A percentile compares a stretch with the other conserved stretches of the same genome.
These are phyloP conservation scores for Trichechus manatus DNA, from an alignment of 2,113 vertebrate genomes.

Conservation along the genomic window DNA sequence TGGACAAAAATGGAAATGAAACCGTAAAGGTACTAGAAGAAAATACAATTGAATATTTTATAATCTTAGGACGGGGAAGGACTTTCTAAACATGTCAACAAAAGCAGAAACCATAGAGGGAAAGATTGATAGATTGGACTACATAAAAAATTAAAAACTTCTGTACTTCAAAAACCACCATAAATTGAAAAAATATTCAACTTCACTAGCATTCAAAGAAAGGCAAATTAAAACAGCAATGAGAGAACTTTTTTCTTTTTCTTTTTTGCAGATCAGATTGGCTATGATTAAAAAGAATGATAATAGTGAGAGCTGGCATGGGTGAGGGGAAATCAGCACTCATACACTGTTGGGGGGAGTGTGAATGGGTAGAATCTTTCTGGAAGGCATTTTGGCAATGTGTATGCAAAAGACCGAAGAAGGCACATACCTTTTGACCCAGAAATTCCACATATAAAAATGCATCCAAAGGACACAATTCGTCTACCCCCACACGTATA, in stretches of 20 bases:
- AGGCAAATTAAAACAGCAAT: conserved; percentile 84
- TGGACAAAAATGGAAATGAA: conserved; percentile 80
- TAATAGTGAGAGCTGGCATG: conserved; percentile 61
- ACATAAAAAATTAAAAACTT: conserved; percentile 85
- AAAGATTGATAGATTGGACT: conserved; percentile 85
- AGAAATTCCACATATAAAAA: conserved; percentile 57
- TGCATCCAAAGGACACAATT: conserved; percentile 42
- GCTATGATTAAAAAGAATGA: conserved; percentile 84
- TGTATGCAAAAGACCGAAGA: conserved; percentile 33
- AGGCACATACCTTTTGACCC: conserved; percentile 65
- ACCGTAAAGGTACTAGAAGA: conserved; percentile 84
- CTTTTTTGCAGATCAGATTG: conserved; percentile 78
- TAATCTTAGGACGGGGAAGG: conserved; percentile 72
- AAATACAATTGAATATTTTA: conserved; percentile 84
- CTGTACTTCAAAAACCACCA: conserved; percentile 84
- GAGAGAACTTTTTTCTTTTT: conserved; percentile 59
- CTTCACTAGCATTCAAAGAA: conserved; percentile 83
- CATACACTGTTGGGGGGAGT: conserved; percentile 7
- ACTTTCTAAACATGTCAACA: conserved; percentile 84
- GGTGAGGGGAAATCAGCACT: conserved; percentile 30
- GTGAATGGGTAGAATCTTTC: conserved; percentile 71
- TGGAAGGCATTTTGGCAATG: conserved; percentile 73
- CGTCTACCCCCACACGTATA: not conserved
- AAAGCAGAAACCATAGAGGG: conserved; percentile 83
- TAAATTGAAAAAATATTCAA: conserved; percentile 85